These are phyloP conservation scores for Carassius auratus DNA, from an alignment of 2,113 vertebrate genomes.

Conservation along the genomic window DNA sequence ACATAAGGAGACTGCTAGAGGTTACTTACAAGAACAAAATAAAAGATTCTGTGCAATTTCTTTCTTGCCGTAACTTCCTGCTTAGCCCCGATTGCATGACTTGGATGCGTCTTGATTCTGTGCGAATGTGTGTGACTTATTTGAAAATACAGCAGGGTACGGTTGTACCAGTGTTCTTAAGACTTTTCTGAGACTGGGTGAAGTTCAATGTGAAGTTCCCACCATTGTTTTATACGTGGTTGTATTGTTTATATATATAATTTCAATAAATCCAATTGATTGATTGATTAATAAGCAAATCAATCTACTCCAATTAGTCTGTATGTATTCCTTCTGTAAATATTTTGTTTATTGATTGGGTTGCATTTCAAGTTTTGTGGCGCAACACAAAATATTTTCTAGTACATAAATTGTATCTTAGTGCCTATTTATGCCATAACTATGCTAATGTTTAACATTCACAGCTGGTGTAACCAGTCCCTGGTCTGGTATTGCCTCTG, in stretches of 20 bases:
- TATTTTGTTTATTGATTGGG: neutral
- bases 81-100: neutral
- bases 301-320: neutral
- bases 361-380: neutral
- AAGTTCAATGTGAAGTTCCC: neutral
- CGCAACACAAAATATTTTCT: neutral
- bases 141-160: neutral
- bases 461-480: neutral
- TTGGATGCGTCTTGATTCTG: constrained; percentile 7
- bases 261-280: neutral
- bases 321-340: neutral
- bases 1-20: constrained; percentile 51
- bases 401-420: neutral
- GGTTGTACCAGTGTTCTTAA: neutral
- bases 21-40: constrained; percentile 45
- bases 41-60: constrained; percentile 53
- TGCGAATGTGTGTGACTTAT: neutral
- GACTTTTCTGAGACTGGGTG: neutral
- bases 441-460: neutral
- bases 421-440: neutral
- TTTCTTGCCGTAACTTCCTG: neutral
- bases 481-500: constrained; percentile 1
- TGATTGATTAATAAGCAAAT: neutral
- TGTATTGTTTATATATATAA: neutral
- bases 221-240: neutral